Base-by-base conservation (phyloP, 1,140 invertebrate species). In the Riptortus pedestris region DNA sequence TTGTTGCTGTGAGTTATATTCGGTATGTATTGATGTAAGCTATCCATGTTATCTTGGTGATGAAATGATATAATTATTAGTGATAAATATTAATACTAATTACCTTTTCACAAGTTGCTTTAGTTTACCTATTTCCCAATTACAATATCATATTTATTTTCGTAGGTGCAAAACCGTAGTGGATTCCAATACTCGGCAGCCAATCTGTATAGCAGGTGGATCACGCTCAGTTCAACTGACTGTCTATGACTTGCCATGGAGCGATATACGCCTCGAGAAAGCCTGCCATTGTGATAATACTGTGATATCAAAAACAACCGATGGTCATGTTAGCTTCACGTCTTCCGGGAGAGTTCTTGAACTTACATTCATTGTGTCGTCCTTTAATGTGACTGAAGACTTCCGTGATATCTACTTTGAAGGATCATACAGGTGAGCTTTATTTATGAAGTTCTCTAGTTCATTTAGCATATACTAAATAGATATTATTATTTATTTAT, bases 351-450 rank as follows among this genome's bases (percentile, higher is more conserved):
- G 83, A 60, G 79, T 79, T 14, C 73, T 85, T 66, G 83, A 85
- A 70, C 71, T 85, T 2, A 78, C 79, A 65, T 89, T 91, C 71
- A 79, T 78, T 0, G 81, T 90, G 2, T 84, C 80, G 0, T 79
- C 82, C 68, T 89, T 91, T 86, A 85, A 85, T 72, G 84, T 87
- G 24, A 84, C 83, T 11, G 86, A 91, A 72, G 88, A 91, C 75
- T 88, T 86, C 67, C 79, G 80, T 33, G 83, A 88, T 73, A 88
- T 87, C 72, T 84, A 81, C 68, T 91, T 91, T 74, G 86, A 90
- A 70, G 88, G 84, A 0, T 78, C 85, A 24, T 55, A 55, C 22
- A 55, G 51, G 51, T 55, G 26, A 55, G 51, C 11, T 24, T 26
- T 7, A 2, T 26, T 26, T 3, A 38, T 38, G 31, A n/a, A n/a